phyloP scores from a whole-genome alignment of 2,797 vertebrate species.

The Pangasius sanitwongsei region DNA sequence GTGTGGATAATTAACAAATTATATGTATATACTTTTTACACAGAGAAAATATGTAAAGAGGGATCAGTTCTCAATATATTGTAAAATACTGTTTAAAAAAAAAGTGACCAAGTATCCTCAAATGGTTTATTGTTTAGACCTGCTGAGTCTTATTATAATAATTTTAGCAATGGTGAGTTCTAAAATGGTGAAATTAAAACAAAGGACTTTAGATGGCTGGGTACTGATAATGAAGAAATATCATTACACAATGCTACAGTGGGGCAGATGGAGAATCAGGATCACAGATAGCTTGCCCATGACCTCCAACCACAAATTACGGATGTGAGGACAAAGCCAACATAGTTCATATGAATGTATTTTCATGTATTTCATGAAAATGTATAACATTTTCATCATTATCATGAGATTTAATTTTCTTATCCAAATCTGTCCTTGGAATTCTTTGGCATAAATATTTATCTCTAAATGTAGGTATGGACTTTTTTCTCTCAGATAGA shows the following conservation, averaged over 20 bases:
- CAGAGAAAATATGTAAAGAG: background rate
- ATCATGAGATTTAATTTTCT: background rate
- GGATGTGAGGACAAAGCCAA: background rate
- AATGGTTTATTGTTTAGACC: background rate
- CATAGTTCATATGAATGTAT: background rate
- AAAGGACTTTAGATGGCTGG: background rate
- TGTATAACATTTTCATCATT: background rate
- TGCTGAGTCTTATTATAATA: background rate
- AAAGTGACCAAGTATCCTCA: background rate
- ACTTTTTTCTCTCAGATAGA: constrained; percentile 17
- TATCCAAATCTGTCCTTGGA: background rate
- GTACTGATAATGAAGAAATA: background rate
- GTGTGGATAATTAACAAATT: background rate
- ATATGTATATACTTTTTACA: background rate
- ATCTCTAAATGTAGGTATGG: background rate
- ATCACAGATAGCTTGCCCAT: background rate
- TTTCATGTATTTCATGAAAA: too few species aligned
- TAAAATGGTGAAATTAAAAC: background rate
- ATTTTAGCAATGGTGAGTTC: background rate
- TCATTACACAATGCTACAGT: background rate
- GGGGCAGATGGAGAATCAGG: background rate
- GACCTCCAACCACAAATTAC: background rate
- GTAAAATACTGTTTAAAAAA: background rate
- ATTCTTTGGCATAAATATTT: constrained; percentile 14
- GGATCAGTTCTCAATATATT: background rate